A percentile compares a stretch with the other conserved stretches of the same genome.
These are phyloP conservation scores for Menidia beryllina DNA, from an alignment of 2,113 vertebrate genomes.

Conservation along the genomic window DNA sequence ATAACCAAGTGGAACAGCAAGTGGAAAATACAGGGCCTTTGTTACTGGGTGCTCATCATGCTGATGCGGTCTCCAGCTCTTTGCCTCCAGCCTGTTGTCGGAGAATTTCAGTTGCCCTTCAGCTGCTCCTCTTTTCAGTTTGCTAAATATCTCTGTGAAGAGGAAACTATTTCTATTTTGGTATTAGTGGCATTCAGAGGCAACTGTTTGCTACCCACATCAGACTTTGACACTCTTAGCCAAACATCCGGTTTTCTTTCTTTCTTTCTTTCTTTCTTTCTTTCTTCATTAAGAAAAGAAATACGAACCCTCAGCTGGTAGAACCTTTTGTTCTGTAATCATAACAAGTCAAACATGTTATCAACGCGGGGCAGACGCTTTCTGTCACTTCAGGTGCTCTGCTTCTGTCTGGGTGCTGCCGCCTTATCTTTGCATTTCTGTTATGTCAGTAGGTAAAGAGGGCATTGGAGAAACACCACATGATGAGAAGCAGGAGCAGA, in stretches of 20 bases:
- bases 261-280: too few species aligned
- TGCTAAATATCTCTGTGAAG: neutral
- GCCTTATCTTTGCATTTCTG: constrained; percentile 47
- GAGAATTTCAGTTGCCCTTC: neutral
- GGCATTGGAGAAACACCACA: constrained; percentile 45
- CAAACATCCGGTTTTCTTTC: too few species aligned
- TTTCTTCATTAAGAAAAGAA: too few species aligned
- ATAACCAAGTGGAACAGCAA: constrained; percentile 25
- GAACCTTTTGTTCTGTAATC: constrained; percentile 11
- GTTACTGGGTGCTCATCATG: constrained; percentile 2
- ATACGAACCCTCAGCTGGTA: too few species aligned
- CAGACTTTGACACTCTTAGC: too few species aligned
- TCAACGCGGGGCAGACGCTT: constrained; percentile 47
- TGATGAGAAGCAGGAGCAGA: constrained; percentile 32
- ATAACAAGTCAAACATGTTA: constrained; percentile 44
- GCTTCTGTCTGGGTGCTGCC: constrained; percentile 36
- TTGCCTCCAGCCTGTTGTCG: neutral
- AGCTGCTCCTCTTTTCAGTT: neutral
- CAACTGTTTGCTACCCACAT: too few species aligned
- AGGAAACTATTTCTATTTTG: neutral
- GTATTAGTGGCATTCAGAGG: too few species aligned
- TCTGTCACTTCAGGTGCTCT: constrained; percentile 40
- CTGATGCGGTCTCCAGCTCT: constrained; percentile 8
- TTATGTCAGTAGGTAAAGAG: constrained; percentile 56
- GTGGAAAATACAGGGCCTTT: constrained; percentile 15